Percentiles rank a stretch among this genome's conserved stretches.
phyloP scores from a whole-genome alignment of 2,888 invertebrate species.

The Drosophila atripex region DNA sequence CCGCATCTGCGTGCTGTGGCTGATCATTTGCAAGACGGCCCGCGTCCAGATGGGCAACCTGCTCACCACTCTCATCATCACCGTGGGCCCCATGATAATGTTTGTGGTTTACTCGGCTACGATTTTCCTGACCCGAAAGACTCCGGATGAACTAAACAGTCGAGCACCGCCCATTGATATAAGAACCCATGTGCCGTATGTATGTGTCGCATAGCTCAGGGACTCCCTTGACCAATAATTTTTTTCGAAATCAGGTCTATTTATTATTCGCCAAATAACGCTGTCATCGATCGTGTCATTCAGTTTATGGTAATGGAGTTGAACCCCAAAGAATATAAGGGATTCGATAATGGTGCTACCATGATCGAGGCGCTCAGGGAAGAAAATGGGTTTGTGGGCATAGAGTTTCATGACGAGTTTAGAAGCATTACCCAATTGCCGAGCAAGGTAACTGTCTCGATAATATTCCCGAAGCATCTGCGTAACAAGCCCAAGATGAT shows the following conservation, averaged over 20 bases:
- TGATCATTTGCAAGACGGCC: slow-evolving; percentile 21
- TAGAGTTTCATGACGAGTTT: slow-evolving; percentile 49
- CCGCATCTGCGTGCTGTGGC: slow-evolving; percentile 12
- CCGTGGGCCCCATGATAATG: slow-evolving; percentile 16
- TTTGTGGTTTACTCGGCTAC: slow-evolving; percentile 22
- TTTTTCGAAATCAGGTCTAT: slow-evolving; percentile 8
- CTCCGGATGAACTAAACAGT: neutral
- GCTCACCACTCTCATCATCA: slow-evolving; percentile 21
- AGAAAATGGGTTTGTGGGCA: slow-evolving; percentile 43
- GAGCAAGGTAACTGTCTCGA: slow-evolving; percentile 9
- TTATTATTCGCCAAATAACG: slow-evolving; percentile 27
- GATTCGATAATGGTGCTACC: neutral
- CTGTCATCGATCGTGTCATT: slow-evolving; percentile 1
- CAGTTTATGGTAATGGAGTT: neutral
- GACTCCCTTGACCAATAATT: neutral
- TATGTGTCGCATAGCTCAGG: slow-evolving; percentile 3
- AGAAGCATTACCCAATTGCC: slow-evolving; percentile 25
- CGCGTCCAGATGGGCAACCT: slow-evolving; percentile 17
- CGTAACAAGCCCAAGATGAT: neutral
- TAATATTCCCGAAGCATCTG: slow-evolving; percentile 51
- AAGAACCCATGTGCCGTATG: slow-evolving; percentile 12
- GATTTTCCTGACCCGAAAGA: neutral
- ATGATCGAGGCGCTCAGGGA: slow-evolving; percentile 14
- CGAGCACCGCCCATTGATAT: slow-evolving; percentile 15
- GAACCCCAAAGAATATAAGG: neutral